Conservation (phyloP, 2,888 invertebrate genomes). For the Drosophila neonasuta region DNA sequence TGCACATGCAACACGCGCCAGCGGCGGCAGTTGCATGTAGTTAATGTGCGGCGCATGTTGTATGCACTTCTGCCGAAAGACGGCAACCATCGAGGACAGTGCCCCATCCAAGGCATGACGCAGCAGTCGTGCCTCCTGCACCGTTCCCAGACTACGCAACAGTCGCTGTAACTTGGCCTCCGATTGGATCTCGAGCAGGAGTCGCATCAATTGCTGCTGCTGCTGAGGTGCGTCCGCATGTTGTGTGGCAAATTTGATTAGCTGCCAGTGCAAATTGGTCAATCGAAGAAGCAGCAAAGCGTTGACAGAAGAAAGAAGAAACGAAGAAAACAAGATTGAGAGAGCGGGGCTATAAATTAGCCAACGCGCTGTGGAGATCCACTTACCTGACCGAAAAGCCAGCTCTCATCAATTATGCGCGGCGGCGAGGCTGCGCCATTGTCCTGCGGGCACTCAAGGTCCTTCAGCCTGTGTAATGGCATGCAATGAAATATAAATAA, state of each 20-base stretch:
- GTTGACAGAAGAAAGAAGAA: neutral
- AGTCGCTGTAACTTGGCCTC: conserved; percentile 82
- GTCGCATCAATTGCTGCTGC: conserved; percentile 76
- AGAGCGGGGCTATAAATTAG: conserved; percentile 46
- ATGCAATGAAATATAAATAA: conserved; percentile 60
- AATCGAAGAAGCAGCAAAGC: neutral
- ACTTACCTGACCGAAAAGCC: conserved; percentile 81
- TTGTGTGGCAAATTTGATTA: conserved; percentile 80
- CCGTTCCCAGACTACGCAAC: conserved; percentile 75
- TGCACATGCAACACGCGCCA: conserved; percentile 79
- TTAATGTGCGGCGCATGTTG: conserved; percentile 82
- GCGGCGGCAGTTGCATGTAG: conserved; percentile 81
- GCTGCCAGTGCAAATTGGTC: conserved; percentile 50
- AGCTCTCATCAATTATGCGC: conserved; percentile 81
- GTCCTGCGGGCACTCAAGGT: conserved; percentile 59
- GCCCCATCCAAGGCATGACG: conserved; percentile 83
- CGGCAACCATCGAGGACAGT: conserved; percentile 83
- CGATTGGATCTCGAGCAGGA: conserved; percentile 81
- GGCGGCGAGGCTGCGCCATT: conserved; percentile 60
- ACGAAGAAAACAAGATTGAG: neutral
- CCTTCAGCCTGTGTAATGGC: conserved; percentile 64
- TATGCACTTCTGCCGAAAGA: conserved; percentile 81
- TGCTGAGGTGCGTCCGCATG: conserved; percentile 71
- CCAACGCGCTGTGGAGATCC: conserved; percentile 35
- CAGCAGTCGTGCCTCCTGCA: conserved; percentile 82